Base-by-base conservation (phyloP, 2,797 vertebrate species). In the Paratrypauchen microcephalus region DNA sequence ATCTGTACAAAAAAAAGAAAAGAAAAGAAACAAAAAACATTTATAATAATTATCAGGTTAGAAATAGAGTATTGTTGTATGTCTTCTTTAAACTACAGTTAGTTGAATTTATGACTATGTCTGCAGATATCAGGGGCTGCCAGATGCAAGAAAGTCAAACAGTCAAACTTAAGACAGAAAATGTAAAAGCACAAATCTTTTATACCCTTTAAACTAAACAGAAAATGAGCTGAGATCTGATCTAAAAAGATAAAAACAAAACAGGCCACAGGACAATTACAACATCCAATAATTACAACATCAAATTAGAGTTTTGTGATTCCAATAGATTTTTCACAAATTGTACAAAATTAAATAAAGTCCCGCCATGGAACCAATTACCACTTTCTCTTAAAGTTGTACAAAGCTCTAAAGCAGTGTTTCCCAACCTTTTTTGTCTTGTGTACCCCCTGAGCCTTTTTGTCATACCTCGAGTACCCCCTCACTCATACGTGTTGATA, bases 1-100 rank as follows among this genome's bases (percentile, higher is more conserved):
- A 92, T 70, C 91, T 95, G 72, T 62, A 79, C 2, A 65, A 56
- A 36, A 9, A 36, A 36, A 8, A 36, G 2, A 8, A 36, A 2
- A 36, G 9, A 0, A 36, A 36, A 36, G 8, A 36, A 8, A 36
- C 7, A 36, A 36, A 8, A 32, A 36, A 8, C 32, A 36, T 45
- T 15, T 45, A 45, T 4, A 45, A 45, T 45, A 45, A 15, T 4
- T 45, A 45, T 45, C 41, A 16, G 13, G 41, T 45, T 15, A 45
- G 0, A 45, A 45, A 45, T 5, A 45, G 41, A 13, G 13, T 45
- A 13, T 45, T 16, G 41, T 16, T 15, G 2, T 45, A 16, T 45
- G 13, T 45, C 13, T 45, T 45, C 41, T 45, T 45, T 45, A 13
- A 45, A 45, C 12, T 13, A 45, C 41, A 13, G 13, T 13, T 45